Percentiles rank a stretch among this genome's conserved stretches.
These are phyloP conservation scores for Drosophila tsacasi DNA, from an alignment of 1,140 invertebrate species.

Conservation along the genomic window DNA sequence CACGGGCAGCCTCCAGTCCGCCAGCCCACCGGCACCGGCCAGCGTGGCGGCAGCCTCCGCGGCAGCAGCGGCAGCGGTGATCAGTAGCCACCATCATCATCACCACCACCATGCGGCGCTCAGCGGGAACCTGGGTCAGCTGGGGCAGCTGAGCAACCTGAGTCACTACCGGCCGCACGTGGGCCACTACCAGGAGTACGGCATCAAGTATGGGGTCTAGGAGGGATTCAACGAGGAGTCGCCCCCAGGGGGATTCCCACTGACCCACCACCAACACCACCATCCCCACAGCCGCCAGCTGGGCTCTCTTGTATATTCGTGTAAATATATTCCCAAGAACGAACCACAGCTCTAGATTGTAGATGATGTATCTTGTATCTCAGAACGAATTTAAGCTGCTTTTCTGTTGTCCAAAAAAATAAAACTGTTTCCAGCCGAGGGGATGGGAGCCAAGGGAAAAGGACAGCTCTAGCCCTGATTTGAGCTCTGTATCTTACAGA, in stretches of 20 bases:
- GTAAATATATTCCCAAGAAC: conserved; percentile 76
- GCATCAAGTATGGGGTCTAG: conserved; percentile 85
- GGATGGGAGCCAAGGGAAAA: not conserved
- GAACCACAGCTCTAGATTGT: conserved; percentile 66
- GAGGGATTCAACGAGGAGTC: conserved; percentile 5
- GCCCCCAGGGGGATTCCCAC: conserved; percentile 7
- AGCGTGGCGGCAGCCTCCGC: conserved; percentile 63
- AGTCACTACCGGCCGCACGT: conserved; percentile 83
- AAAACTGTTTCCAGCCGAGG: conserved; percentile 2
- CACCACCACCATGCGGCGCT: conserved; percentile 82
- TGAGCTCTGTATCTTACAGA: not conserved
- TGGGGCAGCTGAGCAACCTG: conserved; percentile 79
- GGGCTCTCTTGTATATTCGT: conserved; percentile 81
- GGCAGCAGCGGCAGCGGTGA: conserved; percentile 74
- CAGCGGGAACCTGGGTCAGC: conserved; percentile 79
- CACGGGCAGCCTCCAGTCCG: conserved; percentile 79
- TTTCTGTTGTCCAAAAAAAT: conserved; percentile 8
- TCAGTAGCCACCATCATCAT: conserved; percentile 78
- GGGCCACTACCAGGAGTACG: conserved; percentile 84
- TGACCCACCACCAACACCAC: conserved; percentile 4
- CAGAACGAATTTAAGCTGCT: conserved; percentile 16
- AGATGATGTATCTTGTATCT: conserved; percentile 58
- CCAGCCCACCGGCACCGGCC: conserved; percentile 72
- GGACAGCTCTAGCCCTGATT: not conserved
- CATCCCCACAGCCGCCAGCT: conserved; percentile 34